Evolutionary conservation across 2,113 vertebrate genomes (phyloP), one percentile per base, ranked within the genome.

Genomic region (Mus spicilegus): DNA sequence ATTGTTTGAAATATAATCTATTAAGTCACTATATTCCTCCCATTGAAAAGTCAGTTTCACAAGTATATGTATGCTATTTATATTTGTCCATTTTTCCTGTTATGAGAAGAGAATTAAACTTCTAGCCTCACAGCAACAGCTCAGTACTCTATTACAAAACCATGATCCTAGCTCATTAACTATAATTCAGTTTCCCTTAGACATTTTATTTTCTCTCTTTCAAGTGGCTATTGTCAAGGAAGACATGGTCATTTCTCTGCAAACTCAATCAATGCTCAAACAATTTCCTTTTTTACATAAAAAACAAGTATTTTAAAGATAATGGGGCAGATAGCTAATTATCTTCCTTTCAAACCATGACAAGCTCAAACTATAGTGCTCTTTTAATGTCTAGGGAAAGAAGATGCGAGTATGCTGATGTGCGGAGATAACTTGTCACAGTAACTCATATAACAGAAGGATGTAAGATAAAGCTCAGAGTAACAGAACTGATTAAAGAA

Each of bases 321-420:
- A 89, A 75, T 67, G 70, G 20, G 33, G 33, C 1, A 76, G n/a
- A 92, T 95, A 49, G 30, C 2, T 82, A 96, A 73, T 94, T 82
- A 89, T 78, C 85, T 88, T 96, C 61, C 58, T 36, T 87, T 78
- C 7, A 95, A 63, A 42, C 30, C 26, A 36, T 93, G n/a, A 82
- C 12, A 89, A 73, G 3, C 28, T 87, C 10, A 91, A 93, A 88
- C 6, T 89, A 69, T 63, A 94, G 39, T 82, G 10, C 0, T 93
- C 36, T 56, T 46, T 36, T 78, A n/a, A 56, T 19, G 58, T 70
- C 36, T 46, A 78, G 7, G 36, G 88, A 85, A 65, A 30, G 76
- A 73, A 12, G 5, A 33, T 56, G 33, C 3, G 5, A 75, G 33
- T 7, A 58, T 70, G 17, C 51, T 89, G 24, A 81, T 92, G 7